Evolutionary conservation across 2,797 vertebrate species (phyloP), one percentile per base, ranked within the genome.

Genomic region (Adrianichthys oophorus): DNA sequence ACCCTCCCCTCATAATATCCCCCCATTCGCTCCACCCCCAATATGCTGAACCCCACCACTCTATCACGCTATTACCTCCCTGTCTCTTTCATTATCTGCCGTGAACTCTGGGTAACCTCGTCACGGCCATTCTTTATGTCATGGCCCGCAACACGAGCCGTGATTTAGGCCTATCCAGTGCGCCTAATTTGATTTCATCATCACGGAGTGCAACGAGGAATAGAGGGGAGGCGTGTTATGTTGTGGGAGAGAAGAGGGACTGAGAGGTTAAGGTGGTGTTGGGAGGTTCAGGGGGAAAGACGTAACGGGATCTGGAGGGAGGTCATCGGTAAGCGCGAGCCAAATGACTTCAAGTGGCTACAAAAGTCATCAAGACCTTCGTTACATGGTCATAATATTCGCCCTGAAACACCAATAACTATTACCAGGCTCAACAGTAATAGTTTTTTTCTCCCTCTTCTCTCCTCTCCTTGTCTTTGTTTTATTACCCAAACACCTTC

Each of bases 101-200:
- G 83, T 94, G 92, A 94, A 94, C 92, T 94, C 91, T 91, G 84
- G 70, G 88, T 93, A 93, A 94, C 92, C 92, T 91, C 89, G 81
- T 85, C 76, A 68, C 32, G 90, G 90, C 92, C 90, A 93, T 94
- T 92, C 91, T 92, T 93, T 93, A 93, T 93, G 92, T 94, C 92
- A 92, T 58, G 76, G 82, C 85, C 84, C 72, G 77, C 88, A 89
- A 90, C 90, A 79, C 66, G 79, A 90, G 89, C 84, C 58, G 82
- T 94, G 92, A 94, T 94, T 94, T 94, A 94, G 91, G 86, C 87
- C 86, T 85, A 88, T 90, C 84, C 87, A 84, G 89, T 90, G 87
- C 81, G 90, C 92, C 90, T 94, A 92, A 93, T 94, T 93, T 93
- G 92, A 94, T 93, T 93, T 93, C 90, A 90, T 92, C 89, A 86